Conservation (phyloP, 2,797 vertebrate species). For the Pelochelys cantorii region DNA sequence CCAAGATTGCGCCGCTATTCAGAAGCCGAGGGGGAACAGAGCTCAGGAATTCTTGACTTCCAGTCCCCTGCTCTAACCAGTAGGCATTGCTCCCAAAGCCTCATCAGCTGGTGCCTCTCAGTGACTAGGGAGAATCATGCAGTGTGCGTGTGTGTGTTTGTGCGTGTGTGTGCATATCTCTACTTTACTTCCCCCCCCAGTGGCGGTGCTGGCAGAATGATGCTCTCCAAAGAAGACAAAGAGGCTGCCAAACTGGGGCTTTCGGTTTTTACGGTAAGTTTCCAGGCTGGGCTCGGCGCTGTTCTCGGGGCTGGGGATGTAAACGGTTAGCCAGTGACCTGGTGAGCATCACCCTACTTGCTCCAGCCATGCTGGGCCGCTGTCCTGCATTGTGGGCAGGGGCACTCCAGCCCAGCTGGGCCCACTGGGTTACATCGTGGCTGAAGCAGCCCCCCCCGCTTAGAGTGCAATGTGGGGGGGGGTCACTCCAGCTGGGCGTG, state of each 20-base stretch:
- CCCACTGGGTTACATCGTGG: no score
- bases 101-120: not conserved
- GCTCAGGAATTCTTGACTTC: not conserved
- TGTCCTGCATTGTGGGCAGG: no score
- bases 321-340: no score
- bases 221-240: conserved; percentile 93
- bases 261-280: conserved; percentile 90
- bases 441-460: no score
- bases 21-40: not conserved
- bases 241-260: conserved; percentile 93
- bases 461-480: no score
- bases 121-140: not conserved
- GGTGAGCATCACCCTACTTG: no score
- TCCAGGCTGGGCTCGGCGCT: accelerated
- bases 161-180: accelerated
- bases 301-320: not conserved
- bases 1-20: not conserved
- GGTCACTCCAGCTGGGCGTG: no score
- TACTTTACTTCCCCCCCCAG: conserved; percentile 59
- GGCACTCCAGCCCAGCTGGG: no score
- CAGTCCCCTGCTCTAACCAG: not conserved
- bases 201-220: conserved; percentile 83
- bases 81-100: not conserved
- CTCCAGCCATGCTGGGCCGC: no score
- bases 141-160: accelerated